Conservation (phyloP, 1,140 invertebrate genomes). For the Trachymyrmex cornetzi region DNA sequence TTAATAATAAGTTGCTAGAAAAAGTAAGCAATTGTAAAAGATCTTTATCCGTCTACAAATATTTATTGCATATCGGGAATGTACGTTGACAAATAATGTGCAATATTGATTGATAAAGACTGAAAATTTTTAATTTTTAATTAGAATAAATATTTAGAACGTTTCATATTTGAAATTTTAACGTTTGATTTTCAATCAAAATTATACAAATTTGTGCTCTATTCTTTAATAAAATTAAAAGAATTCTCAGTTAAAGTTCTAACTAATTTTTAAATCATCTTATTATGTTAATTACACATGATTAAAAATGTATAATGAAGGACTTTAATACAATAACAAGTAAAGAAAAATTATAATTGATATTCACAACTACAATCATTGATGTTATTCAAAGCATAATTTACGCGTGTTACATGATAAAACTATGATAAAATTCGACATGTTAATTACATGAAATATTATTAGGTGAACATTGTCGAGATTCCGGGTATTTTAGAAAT, state of each 20-base stretch:
- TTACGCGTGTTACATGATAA: neutral
- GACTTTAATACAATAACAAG: neutral
- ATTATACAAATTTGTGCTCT: neutral
- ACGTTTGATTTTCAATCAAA: neutral
- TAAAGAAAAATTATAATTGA: neutral
- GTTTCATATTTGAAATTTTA: neutral
- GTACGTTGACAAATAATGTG: neutral
- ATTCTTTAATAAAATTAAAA: constrained; percentile 17
- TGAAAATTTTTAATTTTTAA: neutral
- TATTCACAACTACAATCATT: neutral
- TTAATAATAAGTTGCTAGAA: constrained; percentile 94
- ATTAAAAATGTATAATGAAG: neutral
- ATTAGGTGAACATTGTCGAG: constrained; percentile 97
- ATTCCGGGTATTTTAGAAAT: constrained; percentile 98
- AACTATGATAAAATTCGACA: neutral
- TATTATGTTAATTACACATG: neutral
- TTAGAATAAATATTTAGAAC: neutral
- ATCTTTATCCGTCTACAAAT: neutral
- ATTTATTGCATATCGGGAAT: neutral
- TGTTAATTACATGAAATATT: neutral
- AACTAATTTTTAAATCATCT: neutral
- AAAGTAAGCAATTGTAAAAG: constrained; percentile 89
- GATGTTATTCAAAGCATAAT: neutral
- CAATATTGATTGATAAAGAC: neutral
- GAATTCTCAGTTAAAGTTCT: neutral